phyloP scores from a whole-genome alignment of 1,140 invertebrate species.

The Euglossa dilemma region DNA sequence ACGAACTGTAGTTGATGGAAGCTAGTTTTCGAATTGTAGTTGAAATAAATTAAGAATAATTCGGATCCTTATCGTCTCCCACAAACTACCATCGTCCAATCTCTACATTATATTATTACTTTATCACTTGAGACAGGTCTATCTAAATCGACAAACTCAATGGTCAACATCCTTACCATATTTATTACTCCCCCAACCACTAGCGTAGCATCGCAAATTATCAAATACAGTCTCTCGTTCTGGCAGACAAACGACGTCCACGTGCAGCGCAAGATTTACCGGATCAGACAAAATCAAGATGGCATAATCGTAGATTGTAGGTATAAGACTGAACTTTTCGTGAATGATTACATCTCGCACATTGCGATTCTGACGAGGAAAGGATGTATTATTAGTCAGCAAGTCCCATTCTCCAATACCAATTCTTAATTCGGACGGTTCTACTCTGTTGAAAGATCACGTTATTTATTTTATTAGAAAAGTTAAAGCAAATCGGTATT shows the following conservation, averaged over 20 bases:
- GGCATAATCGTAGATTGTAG: conserved; percentile 87
- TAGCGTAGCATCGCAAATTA: conserved; percentile 86
- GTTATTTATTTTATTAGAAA: background rate
- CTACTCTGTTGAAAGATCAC: conserved; percentile 65
- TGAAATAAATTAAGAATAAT: no score
- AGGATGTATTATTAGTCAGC: conserved; percentile 88
- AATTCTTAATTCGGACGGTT: conserved; percentile 81
- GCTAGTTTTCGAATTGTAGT: no score
- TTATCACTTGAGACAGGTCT: background rate
- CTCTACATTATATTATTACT: no score
- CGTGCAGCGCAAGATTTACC: conserved; percentile 85
- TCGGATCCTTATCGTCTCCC: no score
- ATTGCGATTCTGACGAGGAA: conserved; percentile 87
- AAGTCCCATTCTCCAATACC: conserved; percentile 92
- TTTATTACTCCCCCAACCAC: conserved; percentile 91
- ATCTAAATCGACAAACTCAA: background rate
- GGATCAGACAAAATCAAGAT: conserved; percentile 85
- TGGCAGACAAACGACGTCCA: conserved; percentile 88
- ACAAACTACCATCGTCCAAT: no score
- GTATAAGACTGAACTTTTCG: conserved; percentile 81
- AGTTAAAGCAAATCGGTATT: background rate
- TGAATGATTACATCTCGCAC: conserved; percentile 84
- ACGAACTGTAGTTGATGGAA: no score
- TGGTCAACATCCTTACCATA: conserved; percentile 84
- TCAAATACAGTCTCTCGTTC: conserved; percentile 80